A percentile compares a stretch with the other conserved stretches of the same genome.
phyloP scores from a whole-genome alignment of 2,113 vertebrate genomes.

The Chloropsis hardwickii region DNA sequence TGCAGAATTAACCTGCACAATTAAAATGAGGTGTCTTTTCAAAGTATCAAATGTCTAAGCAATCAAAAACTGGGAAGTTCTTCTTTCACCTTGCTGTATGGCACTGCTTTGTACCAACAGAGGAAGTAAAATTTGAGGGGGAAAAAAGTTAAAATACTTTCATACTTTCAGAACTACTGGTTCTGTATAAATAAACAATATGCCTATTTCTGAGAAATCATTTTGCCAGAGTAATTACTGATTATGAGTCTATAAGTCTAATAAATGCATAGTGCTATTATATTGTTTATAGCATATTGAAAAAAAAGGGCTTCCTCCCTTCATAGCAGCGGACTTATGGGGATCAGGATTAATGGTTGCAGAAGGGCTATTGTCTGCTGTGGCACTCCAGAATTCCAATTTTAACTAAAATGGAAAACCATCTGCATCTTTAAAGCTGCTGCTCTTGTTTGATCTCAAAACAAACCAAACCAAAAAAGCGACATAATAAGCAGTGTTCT shows the following conservation, averaged over 20 bases:
- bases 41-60: not conserved
- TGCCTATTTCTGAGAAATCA: not conserved
- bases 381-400: not conserved
- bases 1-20: not conserved
- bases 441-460: not conserved
- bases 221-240: not conserved
- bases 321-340: fast-evolving
- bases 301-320: not conserved
- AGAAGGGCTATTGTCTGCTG: not conserved
- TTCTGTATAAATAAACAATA: not conserved
- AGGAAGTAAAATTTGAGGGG: not conserved
- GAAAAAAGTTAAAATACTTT: not conserved
- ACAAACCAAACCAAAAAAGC: not conserved
- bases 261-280: not conserved
- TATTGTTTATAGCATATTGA: not conserved
- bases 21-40: not conserved
- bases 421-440: not conserved
- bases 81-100: not conserved
- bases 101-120: not conserved
- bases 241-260: not conserved
- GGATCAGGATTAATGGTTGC: not conserved
- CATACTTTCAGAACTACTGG: not conserved
- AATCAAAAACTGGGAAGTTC: not conserved
- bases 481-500: not conserved
- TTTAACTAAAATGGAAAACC: not conserved